Evolutionary conservation across 2,113 vertebrate genomes (phyloP).

Genomic region (Carassius gibelio): DNA sequence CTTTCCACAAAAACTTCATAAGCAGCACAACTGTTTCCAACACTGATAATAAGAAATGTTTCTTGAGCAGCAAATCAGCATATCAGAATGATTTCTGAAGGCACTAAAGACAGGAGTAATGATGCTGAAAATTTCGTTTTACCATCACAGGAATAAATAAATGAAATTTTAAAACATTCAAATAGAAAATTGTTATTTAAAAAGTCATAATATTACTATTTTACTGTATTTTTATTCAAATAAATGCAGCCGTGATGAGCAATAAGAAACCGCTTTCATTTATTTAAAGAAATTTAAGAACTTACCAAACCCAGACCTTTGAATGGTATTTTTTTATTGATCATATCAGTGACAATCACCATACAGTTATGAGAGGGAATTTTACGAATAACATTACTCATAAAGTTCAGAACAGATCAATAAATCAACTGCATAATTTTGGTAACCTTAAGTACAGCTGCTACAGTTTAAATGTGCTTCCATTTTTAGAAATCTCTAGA

Average conservation of each 20-base stretch:
- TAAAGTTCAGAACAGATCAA: neutral
- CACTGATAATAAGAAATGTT: neutral
- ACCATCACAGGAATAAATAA: neutral
- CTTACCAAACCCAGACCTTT: neutral
- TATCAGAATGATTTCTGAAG: neutral
- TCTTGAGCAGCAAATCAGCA: neutral
- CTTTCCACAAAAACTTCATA: neutral
- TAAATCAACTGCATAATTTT: neutral
- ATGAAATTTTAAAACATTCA: neutral
- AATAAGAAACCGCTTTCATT: neutral
- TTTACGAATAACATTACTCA: neutral
- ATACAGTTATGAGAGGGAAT: neutral
- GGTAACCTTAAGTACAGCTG: neutral
- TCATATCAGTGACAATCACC: neutral
- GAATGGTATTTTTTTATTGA: neutral
- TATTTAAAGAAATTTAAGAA: neutral
- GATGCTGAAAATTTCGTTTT: neutral
- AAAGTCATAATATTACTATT: neutral
- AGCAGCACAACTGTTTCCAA: neutral
- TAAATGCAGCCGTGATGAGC: neutral
- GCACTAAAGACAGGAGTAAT: neutral
- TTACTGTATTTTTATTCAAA: neutral
- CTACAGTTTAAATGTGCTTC: neutral
- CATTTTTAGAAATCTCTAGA: neutral
- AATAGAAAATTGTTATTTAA: neutral